Percentiles rank a stretch among this genome's conserved stretches.
These are phyloP conservation scores for Chelon auratus DNA, from an alignment of 2,797 vertebrate genomes.

Conservation along the genomic window DNA sequence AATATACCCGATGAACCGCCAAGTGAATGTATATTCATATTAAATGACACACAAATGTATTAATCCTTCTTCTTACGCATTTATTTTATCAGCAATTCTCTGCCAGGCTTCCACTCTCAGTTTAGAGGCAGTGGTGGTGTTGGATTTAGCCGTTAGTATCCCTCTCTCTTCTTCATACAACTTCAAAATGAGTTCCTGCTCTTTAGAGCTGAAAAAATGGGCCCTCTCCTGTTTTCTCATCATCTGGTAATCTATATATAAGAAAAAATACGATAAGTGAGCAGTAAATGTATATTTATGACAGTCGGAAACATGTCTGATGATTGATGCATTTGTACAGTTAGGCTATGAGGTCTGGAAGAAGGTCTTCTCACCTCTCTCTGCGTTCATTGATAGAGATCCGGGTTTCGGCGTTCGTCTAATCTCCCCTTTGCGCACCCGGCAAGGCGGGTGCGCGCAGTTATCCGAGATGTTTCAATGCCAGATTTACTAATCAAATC, in stretches of 20 bases:
- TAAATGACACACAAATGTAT: not conserved
- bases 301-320: not conserved
- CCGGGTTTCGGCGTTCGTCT: constrained; percentile 60
- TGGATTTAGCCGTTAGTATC: constrained; percentile 75
- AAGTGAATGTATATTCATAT: too few relatives aligned
- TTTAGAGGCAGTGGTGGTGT: constrained; percentile 76
- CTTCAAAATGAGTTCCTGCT: constrained; percentile 76
- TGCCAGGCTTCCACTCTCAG: constrained; percentile 79
- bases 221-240: constrained; percentile 73
- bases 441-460: constrained; percentile 66
- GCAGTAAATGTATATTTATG: not conserved
- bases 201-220: constrained; percentile 78
- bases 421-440: constrained; percentile 37
- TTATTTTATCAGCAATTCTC: constrained; percentile 79
- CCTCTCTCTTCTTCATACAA: constrained; percentile 75
- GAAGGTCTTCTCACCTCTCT: constrained; percentile 64
- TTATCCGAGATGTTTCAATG: constrained; percentile 80
- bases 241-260: constrained; percentile 49
- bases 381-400: constrained; percentile 56
- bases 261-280: not conserved
- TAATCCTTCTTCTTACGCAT: constrained; percentile 52
- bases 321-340: not conserved
- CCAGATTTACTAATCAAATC: constrained; percentile 77
- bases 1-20: too few relatives aligned
- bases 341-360: not conserved